Conservation (phyloP, 2,113 vertebrate species). For the Pterophyllum scalare region DNA sequence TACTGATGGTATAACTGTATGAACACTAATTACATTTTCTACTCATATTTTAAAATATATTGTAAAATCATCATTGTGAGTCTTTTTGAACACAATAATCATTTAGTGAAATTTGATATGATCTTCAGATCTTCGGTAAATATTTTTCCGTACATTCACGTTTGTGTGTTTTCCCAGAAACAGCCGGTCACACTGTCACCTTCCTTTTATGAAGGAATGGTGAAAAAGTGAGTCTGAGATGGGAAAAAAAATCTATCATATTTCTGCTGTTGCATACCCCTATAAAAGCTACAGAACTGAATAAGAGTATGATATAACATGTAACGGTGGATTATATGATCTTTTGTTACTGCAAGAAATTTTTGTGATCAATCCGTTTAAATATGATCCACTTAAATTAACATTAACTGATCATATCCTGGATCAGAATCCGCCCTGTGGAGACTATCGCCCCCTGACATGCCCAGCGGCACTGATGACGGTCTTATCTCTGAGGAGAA, state of each 20-base stretch:
- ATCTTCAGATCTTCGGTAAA: too few relatives aligned
- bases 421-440: neutral
- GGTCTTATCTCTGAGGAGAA: conserved; percentile 33
- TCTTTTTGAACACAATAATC: neutral
- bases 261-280: neutral
- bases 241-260: neutral
- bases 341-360: neutral
- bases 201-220: neutral
- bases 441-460: conserved; percentile 10
- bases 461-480: neutral
- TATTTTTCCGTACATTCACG: too few relatives aligned
- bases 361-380: neutral
- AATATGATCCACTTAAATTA: neutral
- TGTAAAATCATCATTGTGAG: too few relatives aligned
- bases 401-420: neutral
- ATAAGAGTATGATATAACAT: neutral
- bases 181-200: neutral
- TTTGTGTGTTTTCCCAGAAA: neutral
- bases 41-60: neutral
- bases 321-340: neutral
- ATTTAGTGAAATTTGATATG: too few relatives aligned
- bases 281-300: neutral
- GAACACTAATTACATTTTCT: neutral
- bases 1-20: neutral
- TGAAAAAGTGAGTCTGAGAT: neutral